These are phyloP conservation scores for Phaenicophaeus curvirostris DNA, from an alignment of 2,797 vertebrate species.

Conservation along the genomic window DNA sequence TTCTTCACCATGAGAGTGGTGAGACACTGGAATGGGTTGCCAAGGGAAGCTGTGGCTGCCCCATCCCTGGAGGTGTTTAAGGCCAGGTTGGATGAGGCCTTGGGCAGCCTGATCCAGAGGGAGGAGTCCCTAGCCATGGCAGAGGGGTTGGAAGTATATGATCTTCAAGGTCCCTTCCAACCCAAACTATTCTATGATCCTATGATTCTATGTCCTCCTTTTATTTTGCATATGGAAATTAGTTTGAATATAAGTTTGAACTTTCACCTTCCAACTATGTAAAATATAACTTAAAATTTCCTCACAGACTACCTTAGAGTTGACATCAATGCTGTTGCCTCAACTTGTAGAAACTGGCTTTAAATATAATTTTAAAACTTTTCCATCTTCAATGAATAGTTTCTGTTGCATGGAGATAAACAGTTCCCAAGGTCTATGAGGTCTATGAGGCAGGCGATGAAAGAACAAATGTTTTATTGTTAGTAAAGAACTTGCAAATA, in stretches of 20 bases:
- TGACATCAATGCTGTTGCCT: not conserved
- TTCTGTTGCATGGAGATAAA: not conserved
- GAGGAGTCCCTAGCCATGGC: too few species aligned
- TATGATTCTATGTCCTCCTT: too few species aligned
- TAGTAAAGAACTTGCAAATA: not conserved
- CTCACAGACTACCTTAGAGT: not conserved
- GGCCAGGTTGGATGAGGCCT: too few species aligned
- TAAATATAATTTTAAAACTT: not conserved
- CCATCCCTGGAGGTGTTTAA: too few species aligned
- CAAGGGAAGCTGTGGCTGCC: too few species aligned
- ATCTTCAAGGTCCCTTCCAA: too few species aligned
- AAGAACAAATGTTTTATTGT: not conserved
- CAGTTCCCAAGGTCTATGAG: too few species aligned
- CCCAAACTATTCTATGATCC: too few species aligned
- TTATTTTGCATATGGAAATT: constrained; percentile 11
- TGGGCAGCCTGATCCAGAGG: too few species aligned
- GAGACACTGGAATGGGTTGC: too few species aligned
- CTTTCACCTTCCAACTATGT: not conserved
- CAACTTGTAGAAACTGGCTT: not conserved
- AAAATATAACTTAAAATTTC: not conserved
- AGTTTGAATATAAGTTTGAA: not conserved
- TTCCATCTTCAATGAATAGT: not conserved
- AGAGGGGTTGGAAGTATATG: too few species aligned
- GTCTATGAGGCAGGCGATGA: not conserved
- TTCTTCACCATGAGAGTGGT: too few species aligned